Conservation (phyloP, 2,113 vertebrate genomes). For the Caretta caretta region DNA sequence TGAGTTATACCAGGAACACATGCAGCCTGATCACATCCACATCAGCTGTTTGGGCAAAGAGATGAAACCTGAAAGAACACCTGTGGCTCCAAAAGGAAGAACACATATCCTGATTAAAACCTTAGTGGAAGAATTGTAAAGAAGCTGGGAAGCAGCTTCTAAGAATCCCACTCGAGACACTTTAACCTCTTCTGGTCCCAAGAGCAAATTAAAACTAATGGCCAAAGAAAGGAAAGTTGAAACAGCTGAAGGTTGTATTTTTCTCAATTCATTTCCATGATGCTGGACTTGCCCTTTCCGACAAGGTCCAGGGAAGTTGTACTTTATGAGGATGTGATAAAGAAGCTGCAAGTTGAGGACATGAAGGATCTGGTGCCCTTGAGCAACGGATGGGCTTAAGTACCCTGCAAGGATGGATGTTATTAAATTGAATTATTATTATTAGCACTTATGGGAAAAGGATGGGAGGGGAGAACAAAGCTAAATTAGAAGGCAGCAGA, state of each 20-base stretch:
- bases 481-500: constrained; percentile 68
- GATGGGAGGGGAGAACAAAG: constrained; percentile 54
- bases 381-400: constrained; percentile 73
- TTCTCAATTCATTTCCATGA: constrained; percentile 75
- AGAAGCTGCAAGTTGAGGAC: constrained; percentile 74
- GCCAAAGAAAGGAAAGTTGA: constrained; percentile 26
- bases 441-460: constrained; percentile 73
- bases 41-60: background rate
- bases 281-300: constrained; percentile 73
- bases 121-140: constrained; percentile 29
- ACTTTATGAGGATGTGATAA: constrained; percentile 80
- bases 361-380: constrained; percentile 78
- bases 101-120: constrained; percentile 1
- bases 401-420: constrained; percentile 73
- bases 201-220: background rate
- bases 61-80: background rate
- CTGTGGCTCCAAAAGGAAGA: background rate
- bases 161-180: constrained; percentile 21
- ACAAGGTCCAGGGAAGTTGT: constrained; percentile 77
- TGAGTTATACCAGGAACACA: background rate
- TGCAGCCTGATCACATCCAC: background rate
- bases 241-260: constrained; percentile 76
- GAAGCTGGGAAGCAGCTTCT: constrained; percentile 49
- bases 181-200: constrained; percentile 28
- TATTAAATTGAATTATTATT: constrained; percentile 85